These are phyloP conservation scores for Geotrupes spiniger DNA, from an alignment of 2,888 invertebrate species.

Conservation along the genomic window DNA sequence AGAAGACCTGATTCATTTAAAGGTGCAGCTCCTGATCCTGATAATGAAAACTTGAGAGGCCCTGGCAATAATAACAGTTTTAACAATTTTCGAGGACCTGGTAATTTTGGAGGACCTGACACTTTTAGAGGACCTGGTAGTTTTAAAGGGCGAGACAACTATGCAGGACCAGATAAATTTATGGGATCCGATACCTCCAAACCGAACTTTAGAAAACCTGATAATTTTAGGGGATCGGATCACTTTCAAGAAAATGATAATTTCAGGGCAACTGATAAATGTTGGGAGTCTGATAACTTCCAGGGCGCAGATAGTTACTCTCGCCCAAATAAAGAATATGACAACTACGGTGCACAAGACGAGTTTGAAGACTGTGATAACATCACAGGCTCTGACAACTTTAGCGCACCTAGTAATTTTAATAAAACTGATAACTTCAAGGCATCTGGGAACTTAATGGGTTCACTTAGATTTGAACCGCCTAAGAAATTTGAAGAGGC, in stretches of 20 bases:
- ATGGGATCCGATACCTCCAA: constrained; percentile 4
- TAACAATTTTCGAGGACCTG: constrained; percentile 6
- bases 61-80: constrained; percentile 16
- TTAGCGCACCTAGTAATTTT: constrained; percentile 9
- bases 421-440: constrained; percentile 16
- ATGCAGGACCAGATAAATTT: constrained; percentile 19
- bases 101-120: constrained; percentile 6
- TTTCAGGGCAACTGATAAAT: constrained; percentile 20
- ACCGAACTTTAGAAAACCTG: constrained; percentile 11
- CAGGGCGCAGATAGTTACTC: constrained; percentile 17
- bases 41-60: constrained; percentile 16
- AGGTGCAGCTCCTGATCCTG: constrained; percentile 13
- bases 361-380: constrained; percentile 10
- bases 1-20: constrained; percentile 14
- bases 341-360: constrained; percentile 4
- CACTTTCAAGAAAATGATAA: constrained; percentile 7
- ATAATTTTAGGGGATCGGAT: constrained; percentile 13
- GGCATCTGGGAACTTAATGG: too few relatives aligned
- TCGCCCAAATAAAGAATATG: constrained; percentile 8
- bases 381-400: constrained; percentile 11
- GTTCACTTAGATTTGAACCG: too few relatives aligned
- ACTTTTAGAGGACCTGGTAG: constrained; percentile 12
- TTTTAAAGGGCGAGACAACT: constrained; percentile 14
- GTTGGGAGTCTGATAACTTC: constrained; percentile 13
- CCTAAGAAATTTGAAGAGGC: too few relatives aligned